Evolutionary conservation across 2,797 vertebrate species (phyloP).

Genomic region (Hypotaenidia philippensis): DNA sequence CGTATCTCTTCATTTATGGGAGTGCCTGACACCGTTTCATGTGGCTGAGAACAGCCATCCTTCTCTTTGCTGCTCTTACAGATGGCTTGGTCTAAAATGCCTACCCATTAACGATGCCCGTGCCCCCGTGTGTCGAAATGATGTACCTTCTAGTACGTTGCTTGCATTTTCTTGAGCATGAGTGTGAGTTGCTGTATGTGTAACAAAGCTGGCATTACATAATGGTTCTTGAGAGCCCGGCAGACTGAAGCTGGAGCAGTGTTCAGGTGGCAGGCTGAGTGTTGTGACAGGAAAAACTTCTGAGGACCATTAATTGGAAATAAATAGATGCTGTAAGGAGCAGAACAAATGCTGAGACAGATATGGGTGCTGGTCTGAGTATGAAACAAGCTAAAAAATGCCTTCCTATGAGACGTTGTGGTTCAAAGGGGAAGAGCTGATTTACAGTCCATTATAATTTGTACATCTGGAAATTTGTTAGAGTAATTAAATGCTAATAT

Average conservation of each 20-base stretch:
- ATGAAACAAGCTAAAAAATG: neutral
- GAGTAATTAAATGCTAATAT: conserved; percentile 74
- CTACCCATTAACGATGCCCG: accelerated
- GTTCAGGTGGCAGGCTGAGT: neutral
- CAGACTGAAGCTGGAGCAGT: accelerated
- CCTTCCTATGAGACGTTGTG: neutral
- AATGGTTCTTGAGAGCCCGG: neutral
- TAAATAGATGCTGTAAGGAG: neutral
- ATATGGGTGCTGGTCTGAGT: neutral
- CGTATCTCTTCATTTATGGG: neutral
- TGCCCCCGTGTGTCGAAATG: accelerated
- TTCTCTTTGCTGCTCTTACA: neutral
- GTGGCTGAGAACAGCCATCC: neutral
- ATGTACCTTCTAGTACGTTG: neutral
- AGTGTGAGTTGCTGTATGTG: neutral
- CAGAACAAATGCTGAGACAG: neutral
- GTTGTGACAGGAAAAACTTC: neutral
- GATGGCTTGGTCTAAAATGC: neutral
- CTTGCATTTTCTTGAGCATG: neutral
- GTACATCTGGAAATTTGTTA: conserved; percentile 62
- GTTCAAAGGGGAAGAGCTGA: conserved; percentile 44
- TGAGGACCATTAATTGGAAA: neutral
- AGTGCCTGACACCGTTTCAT: neutral
- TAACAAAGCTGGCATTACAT: neutral
- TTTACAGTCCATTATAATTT: conserved; percentile 56